Conservation (phyloP, 2,113 vertebrate genomes). For the Protobothrops flavoviridis region DNA sequence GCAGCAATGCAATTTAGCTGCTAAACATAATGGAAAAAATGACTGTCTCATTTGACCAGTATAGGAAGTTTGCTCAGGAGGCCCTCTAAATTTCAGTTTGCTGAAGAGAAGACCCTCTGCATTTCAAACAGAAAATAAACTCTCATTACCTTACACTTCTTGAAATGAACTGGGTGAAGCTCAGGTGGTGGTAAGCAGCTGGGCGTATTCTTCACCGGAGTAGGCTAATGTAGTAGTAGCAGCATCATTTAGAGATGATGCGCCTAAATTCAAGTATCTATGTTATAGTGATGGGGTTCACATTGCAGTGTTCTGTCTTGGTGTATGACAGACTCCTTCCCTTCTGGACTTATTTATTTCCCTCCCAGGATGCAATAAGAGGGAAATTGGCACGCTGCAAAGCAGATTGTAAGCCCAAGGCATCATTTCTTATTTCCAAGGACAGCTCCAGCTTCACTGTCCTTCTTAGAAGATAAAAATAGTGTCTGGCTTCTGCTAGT, state of each 20-base stretch:
- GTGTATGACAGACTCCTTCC: neutral
- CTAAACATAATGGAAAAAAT: neutral
- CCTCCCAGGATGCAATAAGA: neutral
- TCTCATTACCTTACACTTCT: neutral
- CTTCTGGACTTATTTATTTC: neutral
- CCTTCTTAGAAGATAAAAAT: neutral
- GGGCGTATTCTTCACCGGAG: neutral
- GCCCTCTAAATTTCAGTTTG: rapidly evolving
- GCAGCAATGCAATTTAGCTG: neutral
- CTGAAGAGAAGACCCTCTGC: rapidly evolving
- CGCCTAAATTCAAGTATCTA: neutral
- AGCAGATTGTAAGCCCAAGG: neutral
- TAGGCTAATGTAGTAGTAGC: neutral
- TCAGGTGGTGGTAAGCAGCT: neutral
- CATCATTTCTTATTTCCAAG: neutral
- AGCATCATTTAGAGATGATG: neutral
- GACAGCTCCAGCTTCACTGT: neutral
- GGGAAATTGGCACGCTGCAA: neutral
- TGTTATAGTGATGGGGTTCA: neutral
- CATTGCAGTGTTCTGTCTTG: neutral
- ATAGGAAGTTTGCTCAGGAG: rapidly evolving
- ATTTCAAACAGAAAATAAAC: neutral
- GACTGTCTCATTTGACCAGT: neutral
- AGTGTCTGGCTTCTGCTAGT: neutral
- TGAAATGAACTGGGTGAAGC: neutral